Evolutionary conservation across 1,140 invertebrate species (phyloP), one percentile per base, ranked within the genome.

Genomic region (Drosophila nigromelanica): DNA sequence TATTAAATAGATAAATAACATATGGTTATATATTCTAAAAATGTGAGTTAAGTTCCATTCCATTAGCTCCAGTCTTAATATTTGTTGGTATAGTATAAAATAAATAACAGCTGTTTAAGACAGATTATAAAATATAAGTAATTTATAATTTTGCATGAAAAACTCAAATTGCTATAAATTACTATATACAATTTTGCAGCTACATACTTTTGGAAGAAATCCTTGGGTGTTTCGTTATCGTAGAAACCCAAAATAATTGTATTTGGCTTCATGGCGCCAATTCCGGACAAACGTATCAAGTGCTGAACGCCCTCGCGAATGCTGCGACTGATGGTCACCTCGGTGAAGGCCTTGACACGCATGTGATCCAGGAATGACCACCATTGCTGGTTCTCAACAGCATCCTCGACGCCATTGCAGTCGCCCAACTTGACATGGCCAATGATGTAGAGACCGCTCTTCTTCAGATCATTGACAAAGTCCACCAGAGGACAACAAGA

Each of bases 241-340:
- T 98, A 95, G 93, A 99, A 99, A 5, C 98, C 96, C 43, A 98
- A 92, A 40, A 97, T 93, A 58, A 99, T 97, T 0, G 98, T 99
- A 91, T 99, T 99, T 0, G 98, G 98, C 92, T 99, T 99, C 98
- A 99, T 99, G 6, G 98, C 99, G 3, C 99, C 99, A 78, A 99
- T 95, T 8, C 99, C 99, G 12, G 97, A 96, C 45, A 99, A 93
- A 30, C 98, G 94, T 21, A 98, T 95, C 47, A 99, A 93, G 92
- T 99, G 98, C 67, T 97, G 96, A 5, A 99, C 94, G 18, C 99
- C 99, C 78, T 97, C 95, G 10, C 98, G 94, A 0, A 99, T 95
- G 8, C 94, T 95, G 50, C 94, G 93, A 0, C 98, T 96, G 1
- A 99, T 93, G 0, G 98, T 99, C 0, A 99, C 92, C 92, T 99